Evolutionary conservation across 2,113 vertebrate genomes (phyloP).

Genomic region (Callorhinus ursinus): DNA sequence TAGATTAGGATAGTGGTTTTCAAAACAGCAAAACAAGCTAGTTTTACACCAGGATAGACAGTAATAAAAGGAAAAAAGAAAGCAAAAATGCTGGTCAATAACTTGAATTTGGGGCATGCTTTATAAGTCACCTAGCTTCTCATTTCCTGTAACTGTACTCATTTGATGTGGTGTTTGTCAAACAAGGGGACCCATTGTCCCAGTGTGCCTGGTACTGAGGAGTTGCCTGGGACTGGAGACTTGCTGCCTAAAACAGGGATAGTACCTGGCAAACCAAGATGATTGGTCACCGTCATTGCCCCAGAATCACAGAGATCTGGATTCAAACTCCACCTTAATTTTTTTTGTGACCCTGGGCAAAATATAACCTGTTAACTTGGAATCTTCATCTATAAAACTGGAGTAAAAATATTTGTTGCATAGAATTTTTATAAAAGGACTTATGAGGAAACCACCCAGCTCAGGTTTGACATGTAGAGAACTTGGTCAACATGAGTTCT

Average conservation of each 20-base stretch:
- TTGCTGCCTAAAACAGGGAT: not conserved
- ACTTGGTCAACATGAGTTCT: not conserved
- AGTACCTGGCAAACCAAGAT: not conserved
- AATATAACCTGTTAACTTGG: not conserved
- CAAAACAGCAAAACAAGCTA: not conserved
- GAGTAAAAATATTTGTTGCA: not conserved
- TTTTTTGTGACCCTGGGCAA: not conserved
- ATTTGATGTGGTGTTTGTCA: not conserved
- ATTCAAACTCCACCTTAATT: not conserved
- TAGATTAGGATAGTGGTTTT: not conserved
- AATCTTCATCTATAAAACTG: not conserved
- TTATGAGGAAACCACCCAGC: not conserved
- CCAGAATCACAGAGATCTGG: not conserved
- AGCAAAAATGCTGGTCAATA: not conserved
- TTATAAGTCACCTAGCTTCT: not conserved
- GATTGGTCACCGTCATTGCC: accelerated
- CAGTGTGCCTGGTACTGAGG: accelerated
- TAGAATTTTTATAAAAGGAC: not conserved
- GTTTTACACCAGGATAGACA: not conserved
- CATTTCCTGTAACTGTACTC: not conserved
- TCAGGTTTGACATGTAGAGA: not conserved
- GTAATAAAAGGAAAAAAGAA: not conserved
- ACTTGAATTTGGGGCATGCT: not conserved
- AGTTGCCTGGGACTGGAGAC: not conserved
- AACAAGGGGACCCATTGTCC: not conserved